Evolutionary conservation across 2,797 vertebrate species (phyloP).

Genomic region (Esox lucius): DNA sequence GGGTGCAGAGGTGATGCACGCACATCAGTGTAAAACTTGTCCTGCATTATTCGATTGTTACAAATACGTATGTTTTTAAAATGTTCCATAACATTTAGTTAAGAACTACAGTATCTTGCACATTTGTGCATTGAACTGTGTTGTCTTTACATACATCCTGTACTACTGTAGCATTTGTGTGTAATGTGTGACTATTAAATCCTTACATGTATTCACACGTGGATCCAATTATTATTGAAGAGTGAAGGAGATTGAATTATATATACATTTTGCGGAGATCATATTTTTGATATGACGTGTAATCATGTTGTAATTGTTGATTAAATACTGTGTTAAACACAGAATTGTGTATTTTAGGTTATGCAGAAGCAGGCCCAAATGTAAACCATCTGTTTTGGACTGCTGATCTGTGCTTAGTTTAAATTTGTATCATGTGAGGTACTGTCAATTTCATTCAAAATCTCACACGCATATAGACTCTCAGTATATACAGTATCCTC

Average conservation of each 20-base stretch:
- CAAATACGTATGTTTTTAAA: neutral
- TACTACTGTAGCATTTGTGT: neutral
- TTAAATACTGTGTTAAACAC: conserved; percentile 67
- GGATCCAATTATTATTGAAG: conserved; percentile 59
- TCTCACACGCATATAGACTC: conserved; percentile 44
- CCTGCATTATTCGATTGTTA: neutral
- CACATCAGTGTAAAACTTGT: neutral
- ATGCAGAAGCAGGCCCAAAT: conserved; percentile 63
- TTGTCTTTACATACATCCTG: neutral
- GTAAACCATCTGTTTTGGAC: conserved; percentile 66
- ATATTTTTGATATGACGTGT: conserved; percentile 62
- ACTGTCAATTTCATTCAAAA: conserved; percentile 48
- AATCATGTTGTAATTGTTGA: conserved; percentile 60
- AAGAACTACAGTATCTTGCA: neutral
- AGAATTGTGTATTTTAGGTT: conserved; percentile 56
- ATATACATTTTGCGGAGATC: conserved; percentile 40
- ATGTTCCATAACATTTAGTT: neutral
- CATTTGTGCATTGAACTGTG: neutral
- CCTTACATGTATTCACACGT: conserved; percentile 46
- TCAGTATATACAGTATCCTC: too few species aligned
- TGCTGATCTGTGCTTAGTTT: conserved; percentile 41
- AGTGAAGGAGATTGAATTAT: conserved; percentile 53
- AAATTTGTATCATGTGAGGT: conserved; percentile 54
- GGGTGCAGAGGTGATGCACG: conserved; percentile 17
- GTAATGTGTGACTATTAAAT: neutral